Conservation (phyloP, 37 sponge, comb jelly and placozoan genomes). For the Diacarnus erythraeanus region DNA sequence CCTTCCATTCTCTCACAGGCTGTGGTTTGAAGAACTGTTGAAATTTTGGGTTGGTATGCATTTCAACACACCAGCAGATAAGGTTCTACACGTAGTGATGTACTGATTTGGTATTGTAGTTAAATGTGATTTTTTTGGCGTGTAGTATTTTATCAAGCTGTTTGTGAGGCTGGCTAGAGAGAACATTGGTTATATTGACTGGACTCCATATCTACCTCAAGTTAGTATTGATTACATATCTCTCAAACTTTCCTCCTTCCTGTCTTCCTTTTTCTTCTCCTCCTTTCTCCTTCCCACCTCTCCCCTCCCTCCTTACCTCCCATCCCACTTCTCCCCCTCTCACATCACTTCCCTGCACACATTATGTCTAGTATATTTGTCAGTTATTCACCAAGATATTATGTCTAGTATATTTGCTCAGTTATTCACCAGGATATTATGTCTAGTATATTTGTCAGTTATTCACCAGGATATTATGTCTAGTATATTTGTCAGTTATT, state of each 20-base stretch:
- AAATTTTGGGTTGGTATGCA: constrained; percentile 59
- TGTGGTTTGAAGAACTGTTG: constrained; percentile 91
- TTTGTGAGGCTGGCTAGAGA: constrained; percentile 76
- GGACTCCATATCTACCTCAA: constrained; percentile 88
- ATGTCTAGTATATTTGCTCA: too few relatives aligned
- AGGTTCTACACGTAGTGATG: constrained; percentile 18
- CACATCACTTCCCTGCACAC: neutral
- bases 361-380: too few relatives aligned
- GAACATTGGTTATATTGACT: constrained; percentile 80
- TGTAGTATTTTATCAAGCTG: constrained; percentile 62
- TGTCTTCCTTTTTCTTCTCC: neutral
- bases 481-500: too few relatives aligned
- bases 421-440: too few relatives aligned
- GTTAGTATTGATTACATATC: constrained; percentile 26
- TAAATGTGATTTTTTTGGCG: neutral
- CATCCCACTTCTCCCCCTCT: neutral
- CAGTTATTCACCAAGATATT: too few relatives aligned
- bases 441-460: too few relatives aligned
- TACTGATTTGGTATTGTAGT: neutral
- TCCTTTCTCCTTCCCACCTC: too few relatives aligned
- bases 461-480: too few relatives aligned
- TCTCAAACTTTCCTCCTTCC: neutral
- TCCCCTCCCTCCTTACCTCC: neutral
- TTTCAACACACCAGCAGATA: constrained; percentile 26
- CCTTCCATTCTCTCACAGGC: constrained; percentile 8